Evolutionary conservation across 2,888 invertebrate species (phyloP).

Genomic region (Opisthograptis luteolata): DNA sequence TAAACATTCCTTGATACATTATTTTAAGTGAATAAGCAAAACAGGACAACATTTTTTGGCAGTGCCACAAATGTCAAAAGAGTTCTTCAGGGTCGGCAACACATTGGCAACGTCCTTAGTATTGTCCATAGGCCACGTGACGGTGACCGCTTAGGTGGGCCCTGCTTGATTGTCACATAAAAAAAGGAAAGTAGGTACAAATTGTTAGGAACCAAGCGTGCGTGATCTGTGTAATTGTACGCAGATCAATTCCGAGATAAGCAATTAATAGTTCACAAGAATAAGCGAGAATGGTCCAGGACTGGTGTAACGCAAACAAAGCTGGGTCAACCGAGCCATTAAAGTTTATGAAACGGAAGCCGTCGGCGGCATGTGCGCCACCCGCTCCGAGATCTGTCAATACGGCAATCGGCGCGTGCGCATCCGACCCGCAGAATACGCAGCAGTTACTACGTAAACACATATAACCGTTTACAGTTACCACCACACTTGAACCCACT

Average conservation of each 20-base stretch:
- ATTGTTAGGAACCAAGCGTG: conserved; percentile 15
- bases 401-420: conserved; percentile 67
- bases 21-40: neutral
- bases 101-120: too few relatives aligned
- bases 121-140: too few relatives aligned
- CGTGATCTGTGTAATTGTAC: conserved; percentile 20
- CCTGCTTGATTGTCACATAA: too few relatives aligned
- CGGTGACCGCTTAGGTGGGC: too few relatives aligned
- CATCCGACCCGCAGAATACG: conserved; percentile 36
- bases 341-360: conserved; percentile 83
- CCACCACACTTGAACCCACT: conserved; percentile 15
- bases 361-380: conserved; percentile 72
- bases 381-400: conserved; percentile 75
- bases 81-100: too few relatives aligned
- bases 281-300: conserved; percentile 53
- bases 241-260: conserved; percentile 38
- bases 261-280: conserved; percentile 76
- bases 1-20: conserved; percentile 10
- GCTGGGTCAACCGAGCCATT: conserved; percentile 82
- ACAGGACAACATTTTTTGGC: too few relatives aligned
- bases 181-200: neutral
- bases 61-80: too few relatives aligned
- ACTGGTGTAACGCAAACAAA: conserved; percentile 77
- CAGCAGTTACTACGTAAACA: conserved; percentile 2
- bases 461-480: neutral